phyloP scores from a whole-genome alignment of 64 coral and sea anemone genomes.

The Cladopsammia gracilis region DNA sequence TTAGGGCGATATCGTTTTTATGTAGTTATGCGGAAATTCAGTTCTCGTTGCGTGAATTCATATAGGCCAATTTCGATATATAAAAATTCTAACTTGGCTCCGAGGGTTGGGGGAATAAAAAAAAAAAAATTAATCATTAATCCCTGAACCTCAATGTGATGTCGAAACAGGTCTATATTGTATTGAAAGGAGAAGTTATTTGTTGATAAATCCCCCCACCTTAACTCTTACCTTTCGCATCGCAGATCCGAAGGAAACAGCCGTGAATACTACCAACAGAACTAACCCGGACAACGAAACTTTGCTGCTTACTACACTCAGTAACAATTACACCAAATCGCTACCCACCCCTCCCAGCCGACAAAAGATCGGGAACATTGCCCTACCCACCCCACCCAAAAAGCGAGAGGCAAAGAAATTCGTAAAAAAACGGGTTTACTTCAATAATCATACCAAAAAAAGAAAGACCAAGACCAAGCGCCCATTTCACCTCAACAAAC shows the following conservation, averaged over 20 bases:
- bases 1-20: no score
- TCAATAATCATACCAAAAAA: neutral
- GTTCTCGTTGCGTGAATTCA: no score
- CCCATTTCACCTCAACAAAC: neutral
- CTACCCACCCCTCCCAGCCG: neutral
- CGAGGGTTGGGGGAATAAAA: no score
- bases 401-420: neutral
- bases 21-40: no score
- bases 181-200: no score
- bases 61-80: no score
- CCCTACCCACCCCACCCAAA: neutral
- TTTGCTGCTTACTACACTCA: neutral
- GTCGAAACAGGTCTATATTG: no score
- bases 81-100: no score
- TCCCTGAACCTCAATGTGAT: no score
- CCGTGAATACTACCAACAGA: neutral
- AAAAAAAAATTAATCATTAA: no score
- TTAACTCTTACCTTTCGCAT: neutral
- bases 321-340: neutral
- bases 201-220: no score
- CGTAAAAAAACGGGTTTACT: neutral
- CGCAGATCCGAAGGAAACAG: neutral
- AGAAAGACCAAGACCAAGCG: neutral
- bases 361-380: neutral
- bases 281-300: neutral